Base-by-base conservation (phyloP, 1,140 invertebrate species). In the Oryzaephilus surinamensis region DNA sequence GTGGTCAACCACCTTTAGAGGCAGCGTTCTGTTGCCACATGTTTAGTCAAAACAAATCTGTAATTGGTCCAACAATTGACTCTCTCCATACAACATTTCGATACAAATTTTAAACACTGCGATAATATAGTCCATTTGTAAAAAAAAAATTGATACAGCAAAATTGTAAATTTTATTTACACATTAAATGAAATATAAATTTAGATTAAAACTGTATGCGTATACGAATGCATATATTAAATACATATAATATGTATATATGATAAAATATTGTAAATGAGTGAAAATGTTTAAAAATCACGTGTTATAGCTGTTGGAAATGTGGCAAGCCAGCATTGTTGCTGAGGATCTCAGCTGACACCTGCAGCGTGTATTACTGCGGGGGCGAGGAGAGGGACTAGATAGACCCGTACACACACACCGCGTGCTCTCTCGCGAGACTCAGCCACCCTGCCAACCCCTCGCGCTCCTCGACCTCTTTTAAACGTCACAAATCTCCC, bases 331-430 rank as follows among this genome's bases (percentile, higher is more conserved):
- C 39, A 50, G 47, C 46, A 49, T 48, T 34, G 44, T 45, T 49
- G 44, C 47, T 10, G 23, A 24, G 23, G n/a, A n/a, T n/a, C 50
- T 50, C 54, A 56, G 50, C 53, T 54, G 56, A 60, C 58, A 60
- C 58, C 58, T 60, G 58, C 58, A 60, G 56, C 48, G 50, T 52
- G 48, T 53, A 36, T 38, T 48, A 40, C 43, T 44, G 42, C 35
- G 51, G 42, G 44, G 50, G 50, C 40, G 54, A 32, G 46, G 43
- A 36, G 35, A 24, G 32, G 44, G 32, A 44, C 39, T 39, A n/a
- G n/a, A n/a, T n/a, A n/a, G n/a, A n/a, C n/a, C n/a, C n/a, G n/a
- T n/a, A n/a, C n/a, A n/a, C n/a, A n/a, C n/a, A n/a, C n/a, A 41
- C 40, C 41, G 27, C 47, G 42, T 49, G 48, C 46, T 50, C 54